Conservation (phyloP, 1,140 invertebrate species). For the Metaphire vulgaris region DNA sequence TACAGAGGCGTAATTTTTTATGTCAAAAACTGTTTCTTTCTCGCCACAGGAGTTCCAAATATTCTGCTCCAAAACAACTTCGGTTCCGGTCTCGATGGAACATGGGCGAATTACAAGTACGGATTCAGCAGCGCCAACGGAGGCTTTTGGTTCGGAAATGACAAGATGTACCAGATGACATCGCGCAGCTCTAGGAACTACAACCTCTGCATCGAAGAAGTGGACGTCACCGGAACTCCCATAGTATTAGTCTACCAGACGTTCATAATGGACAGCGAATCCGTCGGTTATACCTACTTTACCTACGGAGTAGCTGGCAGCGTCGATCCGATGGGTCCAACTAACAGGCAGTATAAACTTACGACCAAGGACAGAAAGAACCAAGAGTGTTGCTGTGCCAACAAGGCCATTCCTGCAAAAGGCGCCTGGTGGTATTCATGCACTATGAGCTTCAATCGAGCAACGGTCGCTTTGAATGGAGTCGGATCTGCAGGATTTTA, state of each 20-base stretch:
- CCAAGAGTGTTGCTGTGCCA: background rate
- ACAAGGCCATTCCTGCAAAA: background rate
- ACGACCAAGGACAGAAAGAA: background rate
- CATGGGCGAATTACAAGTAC: background rate
- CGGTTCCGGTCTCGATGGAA: background rate
- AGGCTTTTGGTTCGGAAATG: background rate
- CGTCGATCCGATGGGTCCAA: background rate
- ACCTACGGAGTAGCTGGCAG: background rate
- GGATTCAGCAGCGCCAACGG: background rate
- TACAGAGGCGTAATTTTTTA: too few relatives aligned
- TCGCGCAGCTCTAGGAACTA: background rate
- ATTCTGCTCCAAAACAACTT: background rate
- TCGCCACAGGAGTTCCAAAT: background rate
- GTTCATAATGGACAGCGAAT: background rate
- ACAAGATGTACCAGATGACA: background rate
- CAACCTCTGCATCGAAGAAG: background rate
- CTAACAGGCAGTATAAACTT: background rate
- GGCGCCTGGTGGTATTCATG: background rate
- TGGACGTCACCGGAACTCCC: background rate
- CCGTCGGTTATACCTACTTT: background rate
- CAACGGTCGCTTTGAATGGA: background rate
- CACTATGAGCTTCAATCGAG: background rate
- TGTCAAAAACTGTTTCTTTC: too few relatives aligned
- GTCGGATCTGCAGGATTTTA: background rate
- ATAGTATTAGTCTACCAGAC: background rate